A percentile compares a stretch with the other conserved stretches of the same genome.
Conservation (phyloP, 2,797 vertebrate genomes). For the Stomatorhinus walkeri region DNA sequence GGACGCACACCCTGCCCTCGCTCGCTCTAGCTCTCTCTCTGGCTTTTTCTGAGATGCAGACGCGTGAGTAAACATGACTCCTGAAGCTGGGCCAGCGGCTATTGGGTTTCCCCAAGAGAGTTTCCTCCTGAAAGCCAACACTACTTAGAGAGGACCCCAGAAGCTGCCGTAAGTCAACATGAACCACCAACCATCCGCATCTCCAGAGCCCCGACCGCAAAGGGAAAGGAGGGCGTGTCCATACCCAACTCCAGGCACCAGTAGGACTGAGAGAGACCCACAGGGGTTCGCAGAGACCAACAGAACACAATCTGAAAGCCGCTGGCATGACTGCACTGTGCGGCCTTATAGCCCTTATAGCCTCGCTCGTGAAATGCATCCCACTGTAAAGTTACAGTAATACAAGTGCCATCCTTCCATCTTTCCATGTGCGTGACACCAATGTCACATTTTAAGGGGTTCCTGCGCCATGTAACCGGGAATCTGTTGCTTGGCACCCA, state of each 20-base stretch:
- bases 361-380: neutral
- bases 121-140: constrained; percentile 51
- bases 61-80: constrained; percentile 46
- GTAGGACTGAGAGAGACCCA: neutral
- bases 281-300: neutral
- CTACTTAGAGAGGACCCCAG: constrained; percentile 45
- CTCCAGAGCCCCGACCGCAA: neutral
- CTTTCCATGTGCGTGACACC: neutral
- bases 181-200: constrained; percentile 17
- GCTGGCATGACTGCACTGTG: neutral
- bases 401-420: neutral
- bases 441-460: neutral
- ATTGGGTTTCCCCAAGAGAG: constrained; percentile 34
- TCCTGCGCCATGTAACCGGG: neutral
- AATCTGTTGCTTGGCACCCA: neutral
- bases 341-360: neutral
- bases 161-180: constrained; percentile 41
- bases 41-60: constrained; percentile 33
- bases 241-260: neutral
- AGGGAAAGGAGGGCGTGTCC: neutral
- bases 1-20: neutral
- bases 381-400: neutral
- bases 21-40: neutral
- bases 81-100: constrained; percentile 19
- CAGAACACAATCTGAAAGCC: neutral